Conservation (phyloP, 2,888 invertebrate species). For the Trachelus stipa region DNA sequence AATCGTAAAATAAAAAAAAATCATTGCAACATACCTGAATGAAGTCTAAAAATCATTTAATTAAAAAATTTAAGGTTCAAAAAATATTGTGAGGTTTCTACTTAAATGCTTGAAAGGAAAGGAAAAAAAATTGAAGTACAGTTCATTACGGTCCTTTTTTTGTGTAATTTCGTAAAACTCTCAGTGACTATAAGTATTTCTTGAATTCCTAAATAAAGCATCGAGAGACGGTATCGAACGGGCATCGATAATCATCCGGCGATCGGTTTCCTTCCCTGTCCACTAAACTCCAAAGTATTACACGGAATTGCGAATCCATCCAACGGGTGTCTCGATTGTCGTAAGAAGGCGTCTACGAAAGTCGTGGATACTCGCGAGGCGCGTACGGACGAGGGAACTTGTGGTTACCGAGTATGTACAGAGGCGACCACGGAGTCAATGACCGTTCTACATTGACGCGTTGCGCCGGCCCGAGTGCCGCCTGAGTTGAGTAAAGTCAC, state of each 20-base stretch:
- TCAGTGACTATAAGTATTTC: neutral
- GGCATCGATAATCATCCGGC: neutral
- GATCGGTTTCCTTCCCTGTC: neutral
- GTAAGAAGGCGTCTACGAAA: neutral
- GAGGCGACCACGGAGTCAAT: conserved; percentile 54
- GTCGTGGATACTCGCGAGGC: conserved; percentile 3
- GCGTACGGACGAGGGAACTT: conserved; percentile 13
- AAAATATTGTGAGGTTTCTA: no score
- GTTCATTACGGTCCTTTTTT: neutral
- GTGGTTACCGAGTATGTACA: conserved; percentile 32
- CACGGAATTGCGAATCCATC: conserved; percentile 45
- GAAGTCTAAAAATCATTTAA: neutral
- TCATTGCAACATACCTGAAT: neutral
- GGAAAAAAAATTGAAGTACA: neutral
- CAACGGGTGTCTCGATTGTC: neutral
- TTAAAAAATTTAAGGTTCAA: neutral
- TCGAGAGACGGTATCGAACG: neutral
- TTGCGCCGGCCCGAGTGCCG: conserved; percentile 58
- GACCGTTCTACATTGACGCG: conserved; percentile 68
- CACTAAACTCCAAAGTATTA: conserved; percentile 42
- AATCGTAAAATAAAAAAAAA: neutral
- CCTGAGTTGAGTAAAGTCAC: conserved; percentile 64
- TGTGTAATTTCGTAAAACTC: neutral
- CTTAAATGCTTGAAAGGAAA: neutral
- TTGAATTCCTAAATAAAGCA: neutral